Evolutionary conservation across 1,140 invertebrate genomes (phyloP).

Genomic region (Magallana ariakensis): DNA sequence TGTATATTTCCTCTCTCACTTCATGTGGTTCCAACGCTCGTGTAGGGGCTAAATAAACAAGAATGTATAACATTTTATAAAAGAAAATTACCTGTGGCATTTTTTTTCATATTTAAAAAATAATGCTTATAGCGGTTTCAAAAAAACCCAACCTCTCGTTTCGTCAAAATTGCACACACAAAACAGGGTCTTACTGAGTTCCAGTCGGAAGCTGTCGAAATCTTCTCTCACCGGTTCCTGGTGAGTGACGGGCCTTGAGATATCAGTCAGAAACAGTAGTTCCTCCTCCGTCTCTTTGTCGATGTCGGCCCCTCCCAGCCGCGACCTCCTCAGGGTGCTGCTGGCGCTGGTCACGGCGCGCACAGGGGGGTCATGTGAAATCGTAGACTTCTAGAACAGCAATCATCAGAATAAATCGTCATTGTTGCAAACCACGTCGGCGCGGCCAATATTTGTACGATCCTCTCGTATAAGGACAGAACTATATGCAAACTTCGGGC

Average conservation of each 20-base stretch:
- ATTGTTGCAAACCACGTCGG: too few species aligned
- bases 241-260: constrained; percentile 12
- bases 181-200: background rate
- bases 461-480: too few species aligned
- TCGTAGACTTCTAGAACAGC: background rate
- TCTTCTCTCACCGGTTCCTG: background rate
- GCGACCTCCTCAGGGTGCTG: background rate
- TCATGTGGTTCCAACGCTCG: constrained; percentile 19
- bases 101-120: too few species aligned
- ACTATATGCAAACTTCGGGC: too few species aligned
- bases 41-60: constrained; percentile 14
- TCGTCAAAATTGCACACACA: too few species aligned
- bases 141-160: too few species aligned
- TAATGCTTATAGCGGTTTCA: too few species aligned
- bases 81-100: background rate
- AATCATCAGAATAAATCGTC: too few species aligned
- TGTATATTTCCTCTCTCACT: constrained; percentile 37
- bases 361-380: background rate
- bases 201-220: background rate
- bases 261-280: constrained; percentile 26
- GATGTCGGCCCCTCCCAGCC: background rate
- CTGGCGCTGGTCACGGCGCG: constrained; percentile 4
- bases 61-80: background rate
- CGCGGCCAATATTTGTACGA: too few species aligned
- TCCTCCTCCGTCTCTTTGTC: constrained; percentile 13